phyloP scores from a whole-genome alignment of 2,888 invertebrate species.

The Aphidoletes aphidimyza region DNA sequence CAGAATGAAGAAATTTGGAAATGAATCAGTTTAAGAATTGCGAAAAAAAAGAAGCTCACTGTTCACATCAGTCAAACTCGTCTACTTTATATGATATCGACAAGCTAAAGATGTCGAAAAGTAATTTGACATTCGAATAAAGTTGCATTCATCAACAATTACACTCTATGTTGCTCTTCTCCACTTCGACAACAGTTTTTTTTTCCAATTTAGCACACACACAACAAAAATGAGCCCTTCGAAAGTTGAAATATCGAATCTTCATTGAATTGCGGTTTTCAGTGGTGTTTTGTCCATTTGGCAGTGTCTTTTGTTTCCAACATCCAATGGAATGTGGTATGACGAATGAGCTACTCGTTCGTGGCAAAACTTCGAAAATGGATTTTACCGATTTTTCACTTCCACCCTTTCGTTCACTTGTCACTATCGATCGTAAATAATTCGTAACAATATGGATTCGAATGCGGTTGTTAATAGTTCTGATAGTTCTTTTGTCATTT shows the following conservation, averaged over 20 bases:
- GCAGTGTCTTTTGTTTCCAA: conserved; percentile 1
- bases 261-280: conserved; percentile 3
- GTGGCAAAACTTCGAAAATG: conserved; percentile 25
- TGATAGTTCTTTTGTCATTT: background rate
- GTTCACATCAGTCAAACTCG: no score
- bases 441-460: conserved; percentile 45
- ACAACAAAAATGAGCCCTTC: no score
- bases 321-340: background rate
- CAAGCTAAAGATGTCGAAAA: background rate
- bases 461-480: conserved; percentile 43
- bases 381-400: conserved; percentile 47
- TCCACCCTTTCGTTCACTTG: conserved; percentile 15
- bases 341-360: background rate
- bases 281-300: background rate
- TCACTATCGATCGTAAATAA: conserved; percentile 34
- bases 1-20: no score
- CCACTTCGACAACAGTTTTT: no score
- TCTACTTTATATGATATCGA: no score
- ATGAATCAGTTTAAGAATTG: no score
- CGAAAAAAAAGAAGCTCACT: no score
- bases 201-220: no score
- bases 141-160: background rate
- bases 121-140: background rate
- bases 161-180: no score
- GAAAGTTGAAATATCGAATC: conserved; percentile 5